Base-by-base conservation (phyloP, 2,888 invertebrate species). In the Pristionchus maxplancki region DNA sequence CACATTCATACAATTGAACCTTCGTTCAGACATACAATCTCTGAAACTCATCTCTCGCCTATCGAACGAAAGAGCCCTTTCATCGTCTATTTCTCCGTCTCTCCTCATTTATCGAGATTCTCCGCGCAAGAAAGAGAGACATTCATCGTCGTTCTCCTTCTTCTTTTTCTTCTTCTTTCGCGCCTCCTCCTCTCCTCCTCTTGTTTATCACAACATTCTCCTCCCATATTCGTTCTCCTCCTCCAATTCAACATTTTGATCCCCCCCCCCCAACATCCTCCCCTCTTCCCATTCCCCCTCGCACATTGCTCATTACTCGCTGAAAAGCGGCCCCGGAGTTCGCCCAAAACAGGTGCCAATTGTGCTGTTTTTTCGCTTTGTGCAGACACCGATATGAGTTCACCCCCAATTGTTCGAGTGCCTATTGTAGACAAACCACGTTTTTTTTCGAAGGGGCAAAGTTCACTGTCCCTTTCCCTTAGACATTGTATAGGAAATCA, bases 201-300 rank as follows among this genome's bases (percentile, higher is more conserved):
- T 44, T 48, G 78, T 78, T 78, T 71, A 71, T 71, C 71, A 71
- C 71, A 71, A 34, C 37, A 71, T n/a, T n/a, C 78, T 13, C 3
- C 44, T 11, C 1, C 44, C 37, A 37, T 40, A 37, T 74, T 37
- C 17, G 58, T 58, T 5, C 20, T 24, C 20, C 67, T 31, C 71
- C 28, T 40, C 40, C 74, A 28, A 28, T 78, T 48, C 78, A 40
- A n/a, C 78, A 40, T 78, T 78, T 44, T 78, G n/a, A 44, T 78
- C 44, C 78, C 48, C n/a, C n/a, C n/a, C n/a, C n/a, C n/a, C n/a
- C n/a, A 9, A 20, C 44, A 24, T 48, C 44, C 78, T 48, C 78
- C 44, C 78, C 24, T 15, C 44, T 13, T 13, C 44, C 28, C 78
- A 0, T 9, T n/a, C n/a, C 78, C 44, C 6, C 48, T 8, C 44